Conservation (phyloP, 2,113 vertebrate genomes). For the Aix galericulata region DNA sequence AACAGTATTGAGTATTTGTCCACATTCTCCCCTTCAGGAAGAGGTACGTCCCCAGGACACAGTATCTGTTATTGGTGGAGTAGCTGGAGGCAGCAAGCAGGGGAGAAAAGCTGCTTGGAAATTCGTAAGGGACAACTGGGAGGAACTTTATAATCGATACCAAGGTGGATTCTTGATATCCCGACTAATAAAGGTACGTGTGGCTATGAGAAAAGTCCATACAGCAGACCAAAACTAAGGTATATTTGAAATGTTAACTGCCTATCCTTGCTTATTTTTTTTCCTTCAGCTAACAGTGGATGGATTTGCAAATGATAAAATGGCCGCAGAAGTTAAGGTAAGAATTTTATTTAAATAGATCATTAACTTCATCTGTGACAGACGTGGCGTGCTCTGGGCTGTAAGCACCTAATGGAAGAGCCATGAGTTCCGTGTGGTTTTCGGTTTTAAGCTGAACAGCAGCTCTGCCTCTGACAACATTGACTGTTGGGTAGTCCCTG, state of each 20-base stretch:
- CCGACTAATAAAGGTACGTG: slow-evolving; percentile 92
- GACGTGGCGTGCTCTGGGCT: accelerated
- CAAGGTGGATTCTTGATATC: slow-evolving; percentile 99
- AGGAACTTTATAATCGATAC: slow-evolving; percentile 96
- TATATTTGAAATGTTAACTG: accelerated
- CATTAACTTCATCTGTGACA: neutral
- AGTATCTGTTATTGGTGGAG: slow-evolving; percentile 94
- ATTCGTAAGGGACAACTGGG: slow-evolving; percentile 97
- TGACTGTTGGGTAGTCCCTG: neutral
- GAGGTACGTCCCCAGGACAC: slow-evolving; percentile 98
- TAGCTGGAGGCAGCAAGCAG: slow-evolving; percentile 94
- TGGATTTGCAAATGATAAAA: slow-evolving; percentile 96
- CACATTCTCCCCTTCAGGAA: slow-evolving; percentile 76
- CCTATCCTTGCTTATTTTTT: neutral
- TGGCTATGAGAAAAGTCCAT: neutral
- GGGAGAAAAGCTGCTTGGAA: slow-evolving; percentile 97
- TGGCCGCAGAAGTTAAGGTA: slow-evolving; percentile 97
- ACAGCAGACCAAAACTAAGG: accelerated
- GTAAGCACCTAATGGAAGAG: neutral
- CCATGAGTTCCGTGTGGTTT: accelerated
- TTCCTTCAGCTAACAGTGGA: slow-evolving; percentile 89
- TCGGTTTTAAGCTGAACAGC: neutral
- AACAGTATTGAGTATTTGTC: neutral
- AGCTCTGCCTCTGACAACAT: neutral
- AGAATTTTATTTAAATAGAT: slow-evolving; percentile 8